These are phyloP conservation scores for Prosopocoilus inquinatus DNA, from an alignment of 2,888 invertebrate genomes.

Conservation along the genomic window DNA sequence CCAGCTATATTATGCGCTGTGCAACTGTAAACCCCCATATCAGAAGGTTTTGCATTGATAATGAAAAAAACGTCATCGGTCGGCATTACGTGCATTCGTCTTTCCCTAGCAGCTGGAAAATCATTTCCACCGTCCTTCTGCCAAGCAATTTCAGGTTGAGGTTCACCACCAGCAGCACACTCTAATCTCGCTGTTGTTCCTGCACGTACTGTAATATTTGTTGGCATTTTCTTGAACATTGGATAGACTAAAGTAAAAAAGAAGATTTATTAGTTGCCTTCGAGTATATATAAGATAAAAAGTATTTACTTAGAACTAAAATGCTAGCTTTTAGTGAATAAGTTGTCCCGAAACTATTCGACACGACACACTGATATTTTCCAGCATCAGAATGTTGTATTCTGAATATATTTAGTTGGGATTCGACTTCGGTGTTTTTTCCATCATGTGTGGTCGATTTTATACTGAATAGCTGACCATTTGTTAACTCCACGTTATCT, in stretches of 20 bases:
- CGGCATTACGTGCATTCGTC: constrained; percentile 90
- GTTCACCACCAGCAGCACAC: constrained; percentile 88
- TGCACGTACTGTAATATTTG: constrained; percentile 79
- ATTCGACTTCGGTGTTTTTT: constrained; percentile 66
- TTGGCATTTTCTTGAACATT: constrained; percentile 78
- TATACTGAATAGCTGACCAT: constrained; percentile 2
- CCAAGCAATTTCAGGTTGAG: constrained; percentile 85
- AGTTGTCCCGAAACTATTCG: constrained; percentile 84
- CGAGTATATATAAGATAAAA: not conserved
- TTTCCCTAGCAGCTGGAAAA: constrained; percentile 91
- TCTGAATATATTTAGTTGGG: constrained; percentile 70
- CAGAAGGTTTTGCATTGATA: constrained; percentile 82
- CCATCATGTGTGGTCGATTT: constrained; percentile 51
- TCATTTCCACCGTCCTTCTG: constrained; percentile 91
- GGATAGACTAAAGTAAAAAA: constrained; percentile 68
- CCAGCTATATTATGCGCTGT: constrained; percentile 91
- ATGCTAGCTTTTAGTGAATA: constrained; percentile 86
- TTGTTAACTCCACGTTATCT: constrained; percentile 67
- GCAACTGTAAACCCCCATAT: constrained; percentile 92
- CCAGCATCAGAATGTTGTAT: constrained; percentile 82
- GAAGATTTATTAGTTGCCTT: not conserved
- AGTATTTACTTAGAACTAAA: constrained; percentile 71
- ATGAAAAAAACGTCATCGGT: constrained; percentile 91
- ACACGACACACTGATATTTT: constrained; percentile 89
- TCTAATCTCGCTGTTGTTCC: constrained; percentile 85